Evolutionary conservation across 2,888 invertebrate species (phyloP), one percentile per base, ranked within the genome.

Genomic region (Coelopa pilipes): DNA sequence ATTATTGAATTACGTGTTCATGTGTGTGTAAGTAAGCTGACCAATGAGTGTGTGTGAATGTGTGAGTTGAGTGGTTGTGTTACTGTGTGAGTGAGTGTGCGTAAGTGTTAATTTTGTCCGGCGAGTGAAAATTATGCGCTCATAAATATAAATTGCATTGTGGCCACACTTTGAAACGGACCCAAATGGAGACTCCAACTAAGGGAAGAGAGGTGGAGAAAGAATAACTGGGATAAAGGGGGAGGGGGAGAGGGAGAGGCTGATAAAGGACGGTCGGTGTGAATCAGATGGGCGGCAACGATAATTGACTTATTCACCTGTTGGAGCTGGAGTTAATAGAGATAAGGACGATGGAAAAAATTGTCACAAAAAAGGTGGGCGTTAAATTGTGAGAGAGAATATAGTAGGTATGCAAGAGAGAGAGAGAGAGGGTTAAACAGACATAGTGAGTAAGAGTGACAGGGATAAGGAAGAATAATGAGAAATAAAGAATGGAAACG

Each of bases 61-160:
- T 62, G 24, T 19, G 12, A 62, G 34, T 10, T 49, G 21, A 65
- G 65, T 65, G 65, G 46, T 34, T 17, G 68, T 55, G 65, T 65
- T 65, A 65, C 46, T 65, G 1, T 53, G 34, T 34, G 7, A 34
- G 34, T 34, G 34, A 4, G 34, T 34, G 34, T 34, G 34, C 7
- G 34, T 34, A 34, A 34, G 34, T 34, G 34, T 34, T 34, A 34
- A 34, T 34, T 34, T 34, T 53, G 24, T 70, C 50, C n/a, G 62
- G 46, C 19, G 21, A 66, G 66, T 47, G 71, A 71, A 70, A 70
- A 70, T 71, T 71, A 71, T 71, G 63, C 65, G 55, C 71, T 71
- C 71, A 71, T 63, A 71, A 71, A 71, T 71, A 71, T 71, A 71
- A 71, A 71, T 71, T 71, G 63, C 63, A 71, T 71, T 63, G 53